Evolutionary conservation across 2,113 vertebrate species (phyloP).

Genomic region (Chloropsis cyanopogon): DNA sequence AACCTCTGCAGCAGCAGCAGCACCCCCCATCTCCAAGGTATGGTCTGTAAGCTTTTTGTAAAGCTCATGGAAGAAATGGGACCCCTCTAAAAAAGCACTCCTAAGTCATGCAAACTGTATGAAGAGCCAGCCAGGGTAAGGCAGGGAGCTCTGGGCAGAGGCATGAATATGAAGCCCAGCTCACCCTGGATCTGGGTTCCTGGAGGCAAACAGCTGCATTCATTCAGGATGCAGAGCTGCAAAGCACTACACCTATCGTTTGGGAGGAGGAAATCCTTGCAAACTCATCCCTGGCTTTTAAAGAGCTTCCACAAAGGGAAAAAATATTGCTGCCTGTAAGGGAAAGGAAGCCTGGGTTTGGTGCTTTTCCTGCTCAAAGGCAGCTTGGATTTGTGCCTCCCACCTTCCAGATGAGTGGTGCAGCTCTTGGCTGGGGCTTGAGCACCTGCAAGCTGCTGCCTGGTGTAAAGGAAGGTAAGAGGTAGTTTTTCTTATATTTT

Average conservation of each 20-base stretch:
- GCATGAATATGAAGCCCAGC: neutral
- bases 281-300: neutral
- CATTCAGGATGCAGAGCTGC: neutral
- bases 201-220: neutral
- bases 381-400: neutral
- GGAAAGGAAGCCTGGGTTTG: neutral
- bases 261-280: neutral
- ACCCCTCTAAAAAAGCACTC: rapidly evolving
- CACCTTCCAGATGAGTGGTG: neutral
- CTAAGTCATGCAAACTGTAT: neutral
- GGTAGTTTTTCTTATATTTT: neutral
- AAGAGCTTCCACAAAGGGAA: neutral
- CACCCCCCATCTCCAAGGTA: neutral
- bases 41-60: neutral
- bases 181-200: neutral
- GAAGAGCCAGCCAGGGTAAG: neutral
- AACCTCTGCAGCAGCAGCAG: neutral
- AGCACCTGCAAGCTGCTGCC: neutral
- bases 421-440: neutral
- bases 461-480: neutral
- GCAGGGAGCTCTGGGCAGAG: neutral
- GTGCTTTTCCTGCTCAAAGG: neutral
- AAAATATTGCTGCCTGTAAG: neutral
- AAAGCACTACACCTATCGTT: neutral
- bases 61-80: neutral